Evolutionary conservation across 2,797 vertebrate genomes (phyloP).

Genomic region (Cirrhinus molitorella): DNA sequence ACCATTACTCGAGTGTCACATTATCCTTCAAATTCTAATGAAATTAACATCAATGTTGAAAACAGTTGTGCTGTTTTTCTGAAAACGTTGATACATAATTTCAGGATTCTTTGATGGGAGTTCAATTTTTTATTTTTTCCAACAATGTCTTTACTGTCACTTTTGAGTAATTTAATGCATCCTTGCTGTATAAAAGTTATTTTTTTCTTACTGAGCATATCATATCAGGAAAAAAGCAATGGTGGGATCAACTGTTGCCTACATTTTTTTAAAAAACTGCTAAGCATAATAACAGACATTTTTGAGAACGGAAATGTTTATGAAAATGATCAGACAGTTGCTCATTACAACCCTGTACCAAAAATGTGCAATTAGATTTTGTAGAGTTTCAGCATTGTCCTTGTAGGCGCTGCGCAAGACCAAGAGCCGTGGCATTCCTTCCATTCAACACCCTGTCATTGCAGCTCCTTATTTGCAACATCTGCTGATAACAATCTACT

Average conservation of each 20-base stretch:
- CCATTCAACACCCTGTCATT: slow-evolving; percentile 71
- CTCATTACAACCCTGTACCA: slow-evolving; percentile 39
- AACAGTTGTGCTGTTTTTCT: background rate
- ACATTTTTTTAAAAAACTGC: background rate
- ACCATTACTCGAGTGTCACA: background rate
- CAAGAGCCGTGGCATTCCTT: slow-evolving; percentile 69
- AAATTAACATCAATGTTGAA: background rate
- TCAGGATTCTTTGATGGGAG: background rate
- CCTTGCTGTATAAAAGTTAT: background rate
- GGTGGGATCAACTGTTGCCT: slow-evolving; percentile 7
- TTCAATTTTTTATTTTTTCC: background rate
- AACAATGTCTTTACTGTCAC: too few relatives aligned
- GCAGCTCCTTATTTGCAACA: slow-evolving; percentile 67
- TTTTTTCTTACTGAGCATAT: background rate
- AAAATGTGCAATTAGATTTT: slow-evolving; percentile 37
- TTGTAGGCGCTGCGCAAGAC: slow-evolving; percentile 63
- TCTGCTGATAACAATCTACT: slow-evolving; percentile 72
- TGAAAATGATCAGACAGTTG: slow-evolving; percentile 48
- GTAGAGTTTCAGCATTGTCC: slow-evolving; percentile 59
- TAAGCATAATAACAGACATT: slow-evolving; percentile 32
- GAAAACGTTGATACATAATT: background rate
- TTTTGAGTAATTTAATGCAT: too few relatives aligned
- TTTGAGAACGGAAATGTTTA: slow-evolving; percentile 37
- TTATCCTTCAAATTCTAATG: background rate
- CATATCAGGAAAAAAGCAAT: background rate